Percentiles rank a stretch among this genome's conserved stretches.
These are phyloP conservation scores for Rhodeus uyekii DNA, from an alignment of 2,797 vertebrate genomes.

Conservation along the genomic window DNA sequence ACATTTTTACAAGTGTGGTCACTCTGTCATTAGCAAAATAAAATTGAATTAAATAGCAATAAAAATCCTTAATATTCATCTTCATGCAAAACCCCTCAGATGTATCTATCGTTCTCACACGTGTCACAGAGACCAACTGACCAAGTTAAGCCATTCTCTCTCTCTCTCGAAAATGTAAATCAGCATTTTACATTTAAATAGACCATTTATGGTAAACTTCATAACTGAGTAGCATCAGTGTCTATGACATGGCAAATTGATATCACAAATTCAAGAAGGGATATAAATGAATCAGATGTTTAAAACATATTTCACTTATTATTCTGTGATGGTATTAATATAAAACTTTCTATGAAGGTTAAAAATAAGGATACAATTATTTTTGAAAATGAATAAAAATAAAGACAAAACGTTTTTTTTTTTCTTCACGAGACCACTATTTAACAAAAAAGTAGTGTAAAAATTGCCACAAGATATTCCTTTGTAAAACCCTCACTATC, in stretches of 20 bases:
- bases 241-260: conserved; percentile 11
- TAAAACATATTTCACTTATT: neutral
- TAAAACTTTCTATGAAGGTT: conserved; percentile 18
- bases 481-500: conserved; percentile 33
- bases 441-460: conserved; percentile 30
- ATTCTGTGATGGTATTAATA: conserved; percentile 22
- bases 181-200: conserved; percentile 14
- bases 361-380: conserved; percentile 17
- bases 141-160: neutral
- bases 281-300: neutral
- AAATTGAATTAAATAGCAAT: neutral
- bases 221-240: conserved; percentile 3
- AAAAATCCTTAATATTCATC: neutral
- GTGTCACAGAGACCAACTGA: neutral
- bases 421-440: conserved; percentile 24
- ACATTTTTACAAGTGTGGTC: conserved; percentile 77
- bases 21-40: conserved; percentile 51
- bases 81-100: conserved; percentile 3
- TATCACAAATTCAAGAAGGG: conserved; percentile 1
- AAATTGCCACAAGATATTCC: conserved; percentile 27
- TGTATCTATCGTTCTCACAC: neutral
- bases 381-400: neutral
- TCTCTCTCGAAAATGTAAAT: neutral
- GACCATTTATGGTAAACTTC: conserved; percentile 18
- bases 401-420: neutral